Base-by-base conservation (phyloP, 2,797 vertebrate genomes). In the Phoeniculus purpureus region DNA sequence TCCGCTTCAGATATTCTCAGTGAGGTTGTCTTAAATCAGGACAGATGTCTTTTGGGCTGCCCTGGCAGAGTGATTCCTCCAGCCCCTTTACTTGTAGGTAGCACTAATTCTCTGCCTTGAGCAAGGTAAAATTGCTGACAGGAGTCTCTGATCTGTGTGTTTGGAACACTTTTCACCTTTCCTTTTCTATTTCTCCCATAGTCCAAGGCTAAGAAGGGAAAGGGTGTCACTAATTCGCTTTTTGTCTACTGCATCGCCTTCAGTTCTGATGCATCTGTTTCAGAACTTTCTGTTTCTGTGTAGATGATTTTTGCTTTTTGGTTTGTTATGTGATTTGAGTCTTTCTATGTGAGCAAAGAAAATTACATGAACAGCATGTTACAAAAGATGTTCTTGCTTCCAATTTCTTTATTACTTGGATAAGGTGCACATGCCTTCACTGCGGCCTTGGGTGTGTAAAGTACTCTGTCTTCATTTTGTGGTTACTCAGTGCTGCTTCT, bases 251-350 rank as follows among this genome's bases (percentile, higher is more conserved):
- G 15, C 23, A 13, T 81, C 40, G 37, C 89, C 27, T 59, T 32
- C 79, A 54, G 26, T 77, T 76, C 25, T 32, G 75, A 59, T 85
- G 13, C 43, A 58, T 94, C 27, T 82, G 51, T 73, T 21, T 1
- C 86, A 67, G 90, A 88, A 86, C 81, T 84, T 93, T 80, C 45
- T 84, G 40, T 34, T 95, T 92, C 71, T 81, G 60, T 54, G 60
- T 82, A 74, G 58, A 22, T 87, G 2, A 9, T 12, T 50, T 32
- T 62, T 62, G 23, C 34, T 55, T 79, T 65, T 94, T 91, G 61
- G 54, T 50, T 45, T 51, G 18, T 47, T 81, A 68, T 29, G 14
- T 3, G 58, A 27, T 62, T 50, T 74, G 51, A 81, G 92, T 58
- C 51, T 18, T 89, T 80, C 66, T 74, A 27, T 47, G 37, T 76